Evolutionary conservation across 2,888 invertebrate genomes (phyloP), one percentile per base, ranked within the genome.

Genomic region (Drosophila imparisetae): DNA sequence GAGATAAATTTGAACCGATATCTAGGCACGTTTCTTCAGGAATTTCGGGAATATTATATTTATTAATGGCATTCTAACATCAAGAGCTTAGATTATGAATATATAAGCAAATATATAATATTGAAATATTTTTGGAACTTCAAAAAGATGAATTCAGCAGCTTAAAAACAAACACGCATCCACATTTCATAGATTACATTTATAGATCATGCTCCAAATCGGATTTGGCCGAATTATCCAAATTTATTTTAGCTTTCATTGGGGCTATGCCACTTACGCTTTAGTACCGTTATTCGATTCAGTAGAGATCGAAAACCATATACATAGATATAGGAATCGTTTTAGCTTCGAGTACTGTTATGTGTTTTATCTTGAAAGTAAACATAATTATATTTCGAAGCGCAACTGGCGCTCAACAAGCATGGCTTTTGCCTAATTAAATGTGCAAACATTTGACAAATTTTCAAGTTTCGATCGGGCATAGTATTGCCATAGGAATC

Each of bases 401-500:
- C 21, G 40, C 52, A 60, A 36, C 55, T 42, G 40, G 53, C 38
- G 53, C 53, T 66, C 36, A 40, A 63, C 53, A 63, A 48, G 64
- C 18, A 18, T 18, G 6, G 8, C 36, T 60, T 55, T 59, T 69
- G 64, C 60, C 38, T 67, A 63, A 75, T 75, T 72, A 53, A 52
- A 62, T 67, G 67, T 68, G 61, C 72, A 76, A 76, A 76, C 53
- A 76, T 68, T 66, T 52, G 24, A 36, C 59, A 68, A 59, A 29
- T 34, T 42, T 66, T 24, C 24, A 57, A 58, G 24, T 45, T 42
- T 65, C 42, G 45, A 52, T 65, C 55, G 34, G 24, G 48, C 66
- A 48, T 66, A 24, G 21, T 21, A 42, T 18, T 50, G 40, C 18
- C 13, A 54, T 42, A 2, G 2, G n/a, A 27, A 55, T 15, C 65